Conservation (phyloP, 2,797 vertebrate genomes). For the Malacoraja senta region DNA sequence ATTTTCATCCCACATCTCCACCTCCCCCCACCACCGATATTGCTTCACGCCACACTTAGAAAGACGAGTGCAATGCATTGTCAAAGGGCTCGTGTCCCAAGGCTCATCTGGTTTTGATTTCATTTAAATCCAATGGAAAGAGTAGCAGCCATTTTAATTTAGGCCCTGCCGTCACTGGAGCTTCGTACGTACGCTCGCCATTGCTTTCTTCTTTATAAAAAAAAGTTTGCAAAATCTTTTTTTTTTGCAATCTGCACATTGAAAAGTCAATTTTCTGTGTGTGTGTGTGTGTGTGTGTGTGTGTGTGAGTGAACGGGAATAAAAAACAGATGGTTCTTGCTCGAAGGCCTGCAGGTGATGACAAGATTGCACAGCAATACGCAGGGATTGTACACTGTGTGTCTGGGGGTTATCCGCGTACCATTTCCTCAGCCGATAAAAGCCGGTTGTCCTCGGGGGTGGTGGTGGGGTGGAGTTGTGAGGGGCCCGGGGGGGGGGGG, state of each 20-base stretch:
- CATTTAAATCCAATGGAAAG: neutral
- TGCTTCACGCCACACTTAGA: neutral
- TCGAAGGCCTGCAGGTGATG: neutral
- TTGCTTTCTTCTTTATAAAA: neutral
- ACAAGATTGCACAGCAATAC: neutral
- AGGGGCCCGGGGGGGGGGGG: too few species aligned
- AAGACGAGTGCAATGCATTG: neutral
- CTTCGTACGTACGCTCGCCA: neutral
- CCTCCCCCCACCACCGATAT: neutral
- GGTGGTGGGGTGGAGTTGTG: too few species aligned
- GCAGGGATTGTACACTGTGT: neutral
- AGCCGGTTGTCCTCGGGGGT: neutral
- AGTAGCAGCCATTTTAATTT: slow-evolving; percentile 29
- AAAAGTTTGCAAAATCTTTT: too few species aligned
- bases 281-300: neutral
- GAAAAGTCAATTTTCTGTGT: neutral
- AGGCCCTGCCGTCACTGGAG: neutral
- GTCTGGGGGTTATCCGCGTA: neutral
- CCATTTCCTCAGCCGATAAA: neutral
- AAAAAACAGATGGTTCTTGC: neutral
- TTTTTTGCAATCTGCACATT: neutral
- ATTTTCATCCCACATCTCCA: neutral
- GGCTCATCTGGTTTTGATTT: slow-evolving; percentile 27
- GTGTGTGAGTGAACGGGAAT: neutral
- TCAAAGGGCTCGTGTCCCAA: slow-evolving; percentile 21